Base-by-base conservation (phyloP, 2,113 vertebrate species). In the Naja naja region DNA sequence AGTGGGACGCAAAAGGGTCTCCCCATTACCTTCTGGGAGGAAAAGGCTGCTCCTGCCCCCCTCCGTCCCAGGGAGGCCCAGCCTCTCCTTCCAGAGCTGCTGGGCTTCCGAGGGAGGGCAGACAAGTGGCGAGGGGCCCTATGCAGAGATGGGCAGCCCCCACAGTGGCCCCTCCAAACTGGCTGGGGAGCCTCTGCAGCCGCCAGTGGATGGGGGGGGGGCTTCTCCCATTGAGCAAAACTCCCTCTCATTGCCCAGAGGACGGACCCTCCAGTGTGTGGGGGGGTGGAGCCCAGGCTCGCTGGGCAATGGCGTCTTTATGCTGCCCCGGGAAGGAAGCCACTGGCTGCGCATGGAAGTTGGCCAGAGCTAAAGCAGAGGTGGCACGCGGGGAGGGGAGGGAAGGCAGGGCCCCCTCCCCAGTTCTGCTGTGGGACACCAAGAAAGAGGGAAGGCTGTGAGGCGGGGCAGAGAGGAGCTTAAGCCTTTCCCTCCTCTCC, bases 371-470 rank as follows among this genome's bases (percentile, higher is more conserved):
- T 49, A 5, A 52, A 74, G 89, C 27, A 4, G 43, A 52, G 30
- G 3, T 4, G 27, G n/a, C 8, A n/a, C 1, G 0, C 3, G 0
- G n/a, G 27, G 49, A 23, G 11, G 4, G 1, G 4, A 53, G 30
- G 25, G 23, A 7, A 20, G 45, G 18, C 10, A 30, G 23, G 22
- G 4, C 27, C 14, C 49, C 22, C 45, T 6, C 45, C 27, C 47
- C 49, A 53, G 47, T 27, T 23, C 22, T 85, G 81, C 39, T 45
- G 20, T 39, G 34, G 81, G 81, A 7, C 39, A 20, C 9, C 8
- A 86, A 22, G 7, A 7, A 11, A 22, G 85, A 4, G 22, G 18
- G 8, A 5, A 86, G 85, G 43, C 22, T 45, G 34, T 1, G 39
- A 85, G 18, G 20, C 8, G 39, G 39, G 7, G 74, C 34, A 22